These are phyloP conservation scores for Caloenas nicobarica DNA, from an alignment of 2,113 vertebrate species.

Conservation along the genomic window DNA sequence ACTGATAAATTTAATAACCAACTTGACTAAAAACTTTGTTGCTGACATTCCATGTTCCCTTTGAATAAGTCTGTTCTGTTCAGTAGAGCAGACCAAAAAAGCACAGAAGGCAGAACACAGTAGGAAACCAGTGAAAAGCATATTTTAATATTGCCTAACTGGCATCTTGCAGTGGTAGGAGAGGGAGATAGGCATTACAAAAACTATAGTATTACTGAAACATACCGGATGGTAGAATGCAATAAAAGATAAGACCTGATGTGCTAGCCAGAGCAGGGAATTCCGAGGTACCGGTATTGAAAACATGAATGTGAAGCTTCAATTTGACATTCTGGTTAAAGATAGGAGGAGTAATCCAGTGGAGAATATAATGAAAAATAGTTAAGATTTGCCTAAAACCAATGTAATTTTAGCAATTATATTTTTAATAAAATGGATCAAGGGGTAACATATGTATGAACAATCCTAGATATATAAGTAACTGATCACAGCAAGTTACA, in stretches of 20 bases:
- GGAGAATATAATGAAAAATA: not conserved
- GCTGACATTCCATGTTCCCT: not conserved
- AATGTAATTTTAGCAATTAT: not conserved
- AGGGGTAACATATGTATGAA: not conserved
- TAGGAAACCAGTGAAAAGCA: not conserved
- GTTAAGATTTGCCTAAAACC: not conserved
- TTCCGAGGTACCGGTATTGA: not conserved
- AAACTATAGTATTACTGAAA: not conserved
- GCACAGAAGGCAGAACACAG: not conserved
- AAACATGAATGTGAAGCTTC: not conserved
- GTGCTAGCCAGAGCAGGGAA: not conserved
- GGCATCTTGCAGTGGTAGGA: conserved; percentile 1
- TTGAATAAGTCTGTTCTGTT: not conserved
- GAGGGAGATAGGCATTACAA: not conserved
- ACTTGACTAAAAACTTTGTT: not conserved
- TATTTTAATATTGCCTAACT: conserved; percentile 14
- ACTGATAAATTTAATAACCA: not conserved
- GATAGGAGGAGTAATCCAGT: not conserved
- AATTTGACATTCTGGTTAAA: not conserved
- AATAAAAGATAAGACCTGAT: not conserved
- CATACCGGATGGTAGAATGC: not conserved
- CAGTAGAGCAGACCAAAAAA: not conserved
- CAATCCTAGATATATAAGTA: not conserved
- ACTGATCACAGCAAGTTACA: not conserved
- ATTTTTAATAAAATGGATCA: not conserved